A percentile compares a stretch with the other conserved stretches of the same genome.
Conservation (phyloP, 2,888 invertebrate species). For the Congeria kusceri region DNA sequence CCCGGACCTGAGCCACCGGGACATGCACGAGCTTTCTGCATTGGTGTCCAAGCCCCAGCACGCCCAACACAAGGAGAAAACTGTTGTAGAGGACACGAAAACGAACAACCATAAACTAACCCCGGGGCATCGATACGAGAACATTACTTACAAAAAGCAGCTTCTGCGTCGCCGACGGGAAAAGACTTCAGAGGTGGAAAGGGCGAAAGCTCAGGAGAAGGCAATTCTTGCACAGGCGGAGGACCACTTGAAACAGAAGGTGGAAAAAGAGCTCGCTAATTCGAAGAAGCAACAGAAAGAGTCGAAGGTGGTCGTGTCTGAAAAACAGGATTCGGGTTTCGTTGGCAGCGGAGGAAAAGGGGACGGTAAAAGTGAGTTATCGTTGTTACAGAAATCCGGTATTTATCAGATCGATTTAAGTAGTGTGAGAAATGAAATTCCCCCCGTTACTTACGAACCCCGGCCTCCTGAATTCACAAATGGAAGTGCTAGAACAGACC, state of each 20-base stretch:
- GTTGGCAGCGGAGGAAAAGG: constrained; percentile 6
- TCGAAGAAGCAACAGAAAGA: constrained; percentile 15
- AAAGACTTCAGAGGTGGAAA: constrained; percentile 3
- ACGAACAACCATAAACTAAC: neutral
- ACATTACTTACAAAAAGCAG: constrained; percentile 70
- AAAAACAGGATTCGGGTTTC: neutral
- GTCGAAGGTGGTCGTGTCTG: neutral
- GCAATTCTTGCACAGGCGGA: constrained; percentile 1
- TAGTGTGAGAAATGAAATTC: constrained; percentile 60
- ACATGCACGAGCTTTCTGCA: constrained; percentile 26
- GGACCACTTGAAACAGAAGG: constrained; percentile 13
- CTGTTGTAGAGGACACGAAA: neutral
- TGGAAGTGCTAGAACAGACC: constrained; percentile 42
- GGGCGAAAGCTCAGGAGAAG: constrained; percentile 17
- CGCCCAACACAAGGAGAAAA: constrained; percentile 19
- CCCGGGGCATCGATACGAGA: constrained; percentile 68
- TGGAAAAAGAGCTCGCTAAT: constrained; percentile 17
- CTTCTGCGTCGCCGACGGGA: constrained; percentile 46
- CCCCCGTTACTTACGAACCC: constrained; percentile 42
- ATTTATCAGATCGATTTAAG: constrained; percentile 70
- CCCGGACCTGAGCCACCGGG: constrained; percentile 32
- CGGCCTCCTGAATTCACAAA: constrained; percentile 35
- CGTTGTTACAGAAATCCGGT: constrained; percentile 66
- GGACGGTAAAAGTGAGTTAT: constrained; percentile 49
- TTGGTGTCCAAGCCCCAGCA: constrained; percentile 71